A percentile compares a stretch with the other conserved stretches of the same genome.
Conservation (phyloP, 2,888 invertebrate species). For the Loripinus fragilis region DNA sequence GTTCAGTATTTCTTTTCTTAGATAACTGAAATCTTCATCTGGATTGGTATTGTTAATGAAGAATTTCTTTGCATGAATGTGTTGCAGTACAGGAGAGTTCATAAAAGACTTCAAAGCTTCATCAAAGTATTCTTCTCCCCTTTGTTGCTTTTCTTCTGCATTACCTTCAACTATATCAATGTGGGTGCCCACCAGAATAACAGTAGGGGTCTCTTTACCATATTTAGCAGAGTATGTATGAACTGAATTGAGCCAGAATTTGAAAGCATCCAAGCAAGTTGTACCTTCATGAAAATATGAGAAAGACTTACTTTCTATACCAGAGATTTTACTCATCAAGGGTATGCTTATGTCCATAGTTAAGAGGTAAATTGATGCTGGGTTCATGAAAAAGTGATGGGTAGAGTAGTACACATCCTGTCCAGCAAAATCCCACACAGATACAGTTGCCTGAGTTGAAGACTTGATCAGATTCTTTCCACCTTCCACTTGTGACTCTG, state of each 20-base stretch:
- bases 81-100: conserved; percentile 23
- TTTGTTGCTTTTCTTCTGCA: conserved; percentile 33
- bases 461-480: not conserved
- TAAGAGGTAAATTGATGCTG: conserved; percentile 47
- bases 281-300: conserved; percentile 31
- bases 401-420: conserved; percentile 51
- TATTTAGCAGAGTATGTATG: conserved; percentile 38
- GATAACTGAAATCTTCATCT: conserved; percentile 21
- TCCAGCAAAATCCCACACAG: conserved; percentile 54
- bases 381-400: conserved; percentile 52
- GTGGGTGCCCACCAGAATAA: conserved; percentile 50
- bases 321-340: conserved; percentile 14
- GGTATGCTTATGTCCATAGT: conserved; percentile 42
- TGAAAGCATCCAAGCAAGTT: conserved; percentile 49
- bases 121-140: conserved; percentile 44
- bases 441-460: conserved; percentile 25
- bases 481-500: not conserved
- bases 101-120: conserved; percentile 42
- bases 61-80: conserved; percentile 36
- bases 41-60: conserved; percentile 28
- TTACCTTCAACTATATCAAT: conserved; percentile 40
- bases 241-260: conserved; percentile 53
- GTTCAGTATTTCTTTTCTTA: conserved; percentile 27
- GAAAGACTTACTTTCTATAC: conserved; percentile 19
- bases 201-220: conserved; percentile 27